Base-by-base conservation (phyloP, 2,888 invertebrate species). In the Orchesella flavescens region DNA sequence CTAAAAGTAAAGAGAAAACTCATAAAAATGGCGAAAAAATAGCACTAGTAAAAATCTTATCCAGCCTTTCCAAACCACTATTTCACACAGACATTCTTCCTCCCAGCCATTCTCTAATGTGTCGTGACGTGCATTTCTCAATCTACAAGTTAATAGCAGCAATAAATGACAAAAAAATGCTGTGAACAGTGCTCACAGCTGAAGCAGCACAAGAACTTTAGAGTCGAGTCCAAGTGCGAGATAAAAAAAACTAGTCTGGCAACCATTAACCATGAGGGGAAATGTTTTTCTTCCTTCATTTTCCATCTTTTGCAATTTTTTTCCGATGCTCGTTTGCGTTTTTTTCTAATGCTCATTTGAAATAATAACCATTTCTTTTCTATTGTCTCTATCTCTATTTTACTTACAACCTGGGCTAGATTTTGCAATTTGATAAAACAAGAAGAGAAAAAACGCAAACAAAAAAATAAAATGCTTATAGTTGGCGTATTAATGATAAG, bases 91-190 rank as follows among this genome's bases (percentile, higher is more conserved):
- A 17, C 53, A n/a, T 53, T 63, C 15, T 63, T 5, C 4, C 19
- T 9, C 21, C 21, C 61, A 9, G 15, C 55, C n/a, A n/a, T 61
- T 61, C 23, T 49, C 72, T 17, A 53, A 34, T 59, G 12, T 49
- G 43, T n/a, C 61, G 21, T 75, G 74, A 49, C n/a, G 49, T 46
- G 15, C 65, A 65, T 71, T 49, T 71, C 24, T 68, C 9, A n/a
- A 19, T 24, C 24, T 55, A n/a, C 53, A 21, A 63, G 69, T 78
- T 69, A 78, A 71, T 61, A 49, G 61, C 71, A 57, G 69, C 43
- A 23, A 59, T 78, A 78, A 78, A 78, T 71, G 61, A 69, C 76
- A 77, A 71, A 78, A 78, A 76, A 66, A 49, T 77, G 3, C 23
- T 77, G 43, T 68, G 57, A 53, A 17, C 44, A 59, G 57, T 59